A percentile compares a stretch with the other conserved stretches of the same genome.
Evolutionary conservation across 2,797 vertebrate genomes (phyloP).

Genomic region (Chrosomus eos): DNA sequence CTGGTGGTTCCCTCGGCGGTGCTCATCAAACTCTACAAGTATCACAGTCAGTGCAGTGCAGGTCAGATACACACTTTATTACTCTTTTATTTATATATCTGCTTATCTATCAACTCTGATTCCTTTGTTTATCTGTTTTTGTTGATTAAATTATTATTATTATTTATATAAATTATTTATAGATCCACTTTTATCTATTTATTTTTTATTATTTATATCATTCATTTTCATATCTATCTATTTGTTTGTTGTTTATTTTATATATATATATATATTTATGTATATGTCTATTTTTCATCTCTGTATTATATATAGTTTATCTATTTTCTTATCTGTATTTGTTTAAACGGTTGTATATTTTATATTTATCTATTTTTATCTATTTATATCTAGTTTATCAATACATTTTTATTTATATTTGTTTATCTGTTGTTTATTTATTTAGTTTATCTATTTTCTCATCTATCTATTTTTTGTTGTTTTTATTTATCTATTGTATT

Average conservation of each 20-base stretch:
- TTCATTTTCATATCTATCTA: too few relatives aligned
- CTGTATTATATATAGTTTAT: too few relatives aligned
- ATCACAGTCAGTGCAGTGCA: constrained; percentile 91
- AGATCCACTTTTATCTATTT: too few relatives aligned
- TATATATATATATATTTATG: too few relatives aligned
- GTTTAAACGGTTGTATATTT: background rate
- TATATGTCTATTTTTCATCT: too few relatives aligned
- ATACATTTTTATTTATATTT: background rate
- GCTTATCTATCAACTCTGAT: background rate
- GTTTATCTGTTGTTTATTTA: background rate
- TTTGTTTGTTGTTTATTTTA: too few relatives aligned
- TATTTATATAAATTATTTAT: background rate
- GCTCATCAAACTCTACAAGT: constrained; percentile 96
- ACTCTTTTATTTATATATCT: background rate
- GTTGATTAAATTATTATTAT: too few relatives aligned
- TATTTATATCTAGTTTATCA: background rate
- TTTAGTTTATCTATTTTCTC: background rate
- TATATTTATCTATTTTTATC: background rate
- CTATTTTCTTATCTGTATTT: background rate
- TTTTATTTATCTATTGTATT: background rate
- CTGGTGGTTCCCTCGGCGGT: constrained; percentile 96
- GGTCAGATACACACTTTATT: constrained; percentile 70
- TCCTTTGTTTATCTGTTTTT: too few relatives aligned
- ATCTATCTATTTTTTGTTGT: too few relatives aligned
- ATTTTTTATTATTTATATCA: background rate